Evolutionary conservation across 2,797 vertebrate species (phyloP).

Genomic region (Octomys mimax): DNA sequence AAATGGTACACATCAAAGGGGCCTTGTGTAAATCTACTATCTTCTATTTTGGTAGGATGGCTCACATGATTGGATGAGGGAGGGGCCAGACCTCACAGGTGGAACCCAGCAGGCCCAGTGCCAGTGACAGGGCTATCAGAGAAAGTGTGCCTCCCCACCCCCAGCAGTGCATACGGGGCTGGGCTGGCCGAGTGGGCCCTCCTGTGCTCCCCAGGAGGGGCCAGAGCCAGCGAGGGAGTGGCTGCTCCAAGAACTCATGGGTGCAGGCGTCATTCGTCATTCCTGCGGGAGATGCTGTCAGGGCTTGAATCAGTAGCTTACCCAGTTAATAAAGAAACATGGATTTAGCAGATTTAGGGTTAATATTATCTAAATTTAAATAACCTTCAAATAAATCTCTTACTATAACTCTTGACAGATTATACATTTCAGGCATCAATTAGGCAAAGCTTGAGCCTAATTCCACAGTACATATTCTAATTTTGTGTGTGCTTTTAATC

Average conservation of each 20-base stretch:
- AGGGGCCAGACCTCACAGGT: not conserved
- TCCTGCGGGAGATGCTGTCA: not conserved
- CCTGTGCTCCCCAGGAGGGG: not conserved
- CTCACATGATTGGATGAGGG: not conserved
- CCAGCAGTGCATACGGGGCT: not conserved
- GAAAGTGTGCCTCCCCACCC: not conserved
- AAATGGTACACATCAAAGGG: slow-evolving; percentile 16
- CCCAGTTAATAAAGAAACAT: not conserved
- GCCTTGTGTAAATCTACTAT: not conserved
- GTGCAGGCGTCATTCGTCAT: not conserved
- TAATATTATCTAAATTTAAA: slow-evolving; percentile 61
- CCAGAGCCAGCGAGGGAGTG: not conserved
- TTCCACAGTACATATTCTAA: not conserved
- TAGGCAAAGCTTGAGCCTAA: slow-evolving; percentile 21
- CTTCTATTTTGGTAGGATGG: not conserved
- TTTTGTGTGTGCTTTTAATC: slow-evolving; percentile 57
- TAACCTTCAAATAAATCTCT: slow-evolving; percentile 62
- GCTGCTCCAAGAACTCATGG: not conserved
- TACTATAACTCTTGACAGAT: not conserved
- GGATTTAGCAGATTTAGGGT: slow-evolving; percentile 64
- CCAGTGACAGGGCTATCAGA: not conserved
- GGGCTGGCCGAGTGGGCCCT: not conserved
- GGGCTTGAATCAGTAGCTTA: not conserved
- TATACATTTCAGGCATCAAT: slow-evolving; percentile 45
- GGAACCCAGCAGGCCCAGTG: slow-evolving; percentile 57